These are phyloP conservation scores for Altica lythri DNA, from an alignment of 2,888 invertebrate genomes.

Conservation along the genomic window DNA sequence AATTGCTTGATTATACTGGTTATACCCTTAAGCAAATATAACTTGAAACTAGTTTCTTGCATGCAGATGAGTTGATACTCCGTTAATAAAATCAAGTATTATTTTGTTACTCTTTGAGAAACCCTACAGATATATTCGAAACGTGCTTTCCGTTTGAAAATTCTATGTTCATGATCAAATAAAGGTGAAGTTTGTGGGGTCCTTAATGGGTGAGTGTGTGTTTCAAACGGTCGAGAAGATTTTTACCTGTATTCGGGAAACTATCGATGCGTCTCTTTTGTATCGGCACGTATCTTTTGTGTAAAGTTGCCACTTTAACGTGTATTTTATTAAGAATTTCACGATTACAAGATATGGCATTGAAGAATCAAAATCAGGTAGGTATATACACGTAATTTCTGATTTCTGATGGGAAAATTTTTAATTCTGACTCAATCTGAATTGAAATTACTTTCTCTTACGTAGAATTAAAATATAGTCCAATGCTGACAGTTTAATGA, in stretches of 20 bases:
- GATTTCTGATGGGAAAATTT: neutral
- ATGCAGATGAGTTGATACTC: conserved; percentile 21
- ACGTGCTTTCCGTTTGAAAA: conserved; percentile 17
- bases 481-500: too few species aligned
- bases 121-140: conserved; percentile 15
- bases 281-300: conserved; percentile 14
- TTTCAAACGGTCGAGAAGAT: conserved; percentile 1
- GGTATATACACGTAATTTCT: conserved; percentile 1
- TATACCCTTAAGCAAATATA: conserved; percentile 31
- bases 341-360: neutral
- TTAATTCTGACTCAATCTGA: too few species aligned
- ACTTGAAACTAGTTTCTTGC: conserved; percentile 30
- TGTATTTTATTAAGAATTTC: neutral
- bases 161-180: conserved; percentile 11
- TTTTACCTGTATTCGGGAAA: conserved; percentile 13
- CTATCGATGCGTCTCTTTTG: neutral
- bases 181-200: conserved; percentile 15
- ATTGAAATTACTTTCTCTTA: too few species aligned
- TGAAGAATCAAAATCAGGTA: neutral
- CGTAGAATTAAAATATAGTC: too few species aligned
- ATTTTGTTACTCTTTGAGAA: conserved; percentile 9
- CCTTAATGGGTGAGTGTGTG: neutral
- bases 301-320: neutral
- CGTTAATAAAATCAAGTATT: conserved; percentile 23
- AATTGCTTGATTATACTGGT: conserved; percentile 34